Percentiles rank a stretch among this genome's conserved stretches.
Evolutionary conservation across 2,888 invertebrate genomes (phyloP).

Genomic region (Hermaeophaga mercurialis): DNA sequence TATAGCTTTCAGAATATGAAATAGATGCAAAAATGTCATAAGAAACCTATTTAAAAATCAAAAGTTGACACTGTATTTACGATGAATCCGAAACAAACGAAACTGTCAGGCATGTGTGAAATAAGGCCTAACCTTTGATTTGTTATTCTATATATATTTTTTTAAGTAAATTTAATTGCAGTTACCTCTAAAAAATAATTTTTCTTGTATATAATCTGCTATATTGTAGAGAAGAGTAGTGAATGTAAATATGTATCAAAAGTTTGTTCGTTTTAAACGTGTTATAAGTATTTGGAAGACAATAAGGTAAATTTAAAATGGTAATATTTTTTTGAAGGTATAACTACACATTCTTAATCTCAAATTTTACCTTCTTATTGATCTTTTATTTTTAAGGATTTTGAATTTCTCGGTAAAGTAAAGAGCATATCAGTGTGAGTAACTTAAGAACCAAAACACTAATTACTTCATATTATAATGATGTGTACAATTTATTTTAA

Average conservation of each 20-base stretch:
- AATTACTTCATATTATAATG: slow-evolving; percentile 8
- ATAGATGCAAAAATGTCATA: too few relatives aligned
- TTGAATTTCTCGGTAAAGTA: slow-evolving; percentile 13
- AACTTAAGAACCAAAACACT: background rate
- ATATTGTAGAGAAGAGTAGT: slow-evolving; percentile 29
- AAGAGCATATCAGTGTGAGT: slow-evolving; percentile 21
- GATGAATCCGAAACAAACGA: too few relatives aligned
- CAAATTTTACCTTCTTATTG: background rate
- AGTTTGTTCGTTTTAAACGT: slow-evolving; percentile 35
- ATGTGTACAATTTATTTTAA: slow-evolving; percentile 22
- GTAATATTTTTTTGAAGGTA: slow-evolving; percentile 25
- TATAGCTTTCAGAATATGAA: too few relatives aligned
- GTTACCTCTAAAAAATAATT: slow-evolving; percentile 4
- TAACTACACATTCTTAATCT: slow-evolving; percentile 6
- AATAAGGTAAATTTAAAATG: slow-evolving; percentile 40
- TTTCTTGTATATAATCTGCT: slow-evolving; percentile 33
- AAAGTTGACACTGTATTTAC: too few relatives aligned
- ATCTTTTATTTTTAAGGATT: slow-evolving; percentile 4
- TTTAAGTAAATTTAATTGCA: too few relatives aligned
- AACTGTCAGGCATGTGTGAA: too few relatives aligned
- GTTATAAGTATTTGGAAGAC: slow-evolving; percentile 48
- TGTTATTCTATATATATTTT: too few relatives aligned
- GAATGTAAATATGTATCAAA: slow-evolving; percentile 40
- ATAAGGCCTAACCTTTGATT: too few relatives aligned
- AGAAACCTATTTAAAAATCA: too few relatives aligned